Percentiles rank a stretch among this genome's conserved stretches.
Evolutionary conservation across 2,113 vertebrate species (phyloP).

Genomic region (Paedocypris sp.): DNA sequence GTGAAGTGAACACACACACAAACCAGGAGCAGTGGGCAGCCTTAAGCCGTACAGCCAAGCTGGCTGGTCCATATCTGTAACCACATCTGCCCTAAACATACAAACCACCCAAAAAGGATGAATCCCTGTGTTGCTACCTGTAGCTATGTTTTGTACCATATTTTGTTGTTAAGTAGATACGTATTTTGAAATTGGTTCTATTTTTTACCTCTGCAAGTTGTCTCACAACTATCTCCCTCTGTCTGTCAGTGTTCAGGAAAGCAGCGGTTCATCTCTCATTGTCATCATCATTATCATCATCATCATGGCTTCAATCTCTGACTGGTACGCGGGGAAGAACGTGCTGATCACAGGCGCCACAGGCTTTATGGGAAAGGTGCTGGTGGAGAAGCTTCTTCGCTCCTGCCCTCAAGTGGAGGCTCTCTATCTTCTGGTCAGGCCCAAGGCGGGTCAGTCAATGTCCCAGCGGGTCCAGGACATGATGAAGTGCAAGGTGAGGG

Average conservation of each 20-base stretch:
- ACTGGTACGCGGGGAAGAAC: slow-evolving; percentile 78
- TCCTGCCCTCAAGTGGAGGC: slow-evolving; percentile 75
- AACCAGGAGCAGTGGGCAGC: too few species aligned
- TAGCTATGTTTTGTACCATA: too few species aligned
- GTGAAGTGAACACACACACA: too few species aligned
- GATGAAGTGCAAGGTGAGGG: slow-evolving; percentile 80
- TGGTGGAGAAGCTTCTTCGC: slow-evolving; percentile 87
- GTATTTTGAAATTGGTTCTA: too few species aligned
- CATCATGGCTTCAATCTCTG: slow-evolving; percentile 71
- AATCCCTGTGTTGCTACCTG: too few species aligned
- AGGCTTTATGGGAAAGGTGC: slow-evolving; percentile 90
- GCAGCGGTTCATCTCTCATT: background rate
- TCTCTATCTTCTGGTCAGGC: slow-evolving; percentile 81
- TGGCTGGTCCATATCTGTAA: too few species aligned
- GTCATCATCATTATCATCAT: too few species aligned
- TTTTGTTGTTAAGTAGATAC: too few species aligned
- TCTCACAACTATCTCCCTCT: background rate
- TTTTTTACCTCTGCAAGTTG: too few species aligned
- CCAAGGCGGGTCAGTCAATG: slow-evolving; percentile 82
- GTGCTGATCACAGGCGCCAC: slow-evolving; percentile 87
- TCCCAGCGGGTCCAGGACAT: slow-evolving; percentile 78
- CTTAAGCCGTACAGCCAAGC: too few species aligned
- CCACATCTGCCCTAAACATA: too few species aligned
- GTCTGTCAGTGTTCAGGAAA: background rate
- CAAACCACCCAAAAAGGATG: too few species aligned